Conservation (phyloP, 2,797 vertebrate species). For the Pelodytes ibericus region DNA sequence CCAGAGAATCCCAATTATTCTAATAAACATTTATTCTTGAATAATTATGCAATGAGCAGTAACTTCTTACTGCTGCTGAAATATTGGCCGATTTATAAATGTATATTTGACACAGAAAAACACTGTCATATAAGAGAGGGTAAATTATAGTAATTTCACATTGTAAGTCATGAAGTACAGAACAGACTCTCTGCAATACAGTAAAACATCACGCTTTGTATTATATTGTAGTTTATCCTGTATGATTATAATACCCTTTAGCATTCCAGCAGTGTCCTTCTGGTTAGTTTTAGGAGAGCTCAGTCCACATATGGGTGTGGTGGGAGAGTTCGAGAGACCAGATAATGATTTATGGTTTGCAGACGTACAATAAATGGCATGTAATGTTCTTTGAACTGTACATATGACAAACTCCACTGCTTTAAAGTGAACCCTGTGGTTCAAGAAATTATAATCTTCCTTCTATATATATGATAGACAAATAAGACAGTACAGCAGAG, state of each 20-base stretch:
- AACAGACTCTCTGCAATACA: neutral
- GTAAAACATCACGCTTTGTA: too few relatives aligned
- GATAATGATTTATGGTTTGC: slow-evolving; percentile 28
- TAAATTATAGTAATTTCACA: too few relatives aligned
- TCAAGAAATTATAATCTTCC: slow-evolving; percentile 39
- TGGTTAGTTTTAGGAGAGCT: slow-evolving; percentile 14
- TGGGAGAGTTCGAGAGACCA: neutral
- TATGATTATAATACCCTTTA: neutral
- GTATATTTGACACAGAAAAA: too few relatives aligned
- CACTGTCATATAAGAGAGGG: too few relatives aligned
- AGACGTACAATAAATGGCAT: slow-evolving; percentile 13
- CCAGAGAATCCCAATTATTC: too few relatives aligned
- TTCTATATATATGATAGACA: slow-evolving; percentile 46
- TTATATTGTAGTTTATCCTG: too few relatives aligned
- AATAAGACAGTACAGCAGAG: slow-evolving; percentile 31
- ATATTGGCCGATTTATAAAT: too few relatives aligned
- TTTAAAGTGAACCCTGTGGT: slow-evolving; percentile 24
- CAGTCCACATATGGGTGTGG: slow-evolving; percentile 15
- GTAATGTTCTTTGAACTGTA: slow-evolving; percentile 36
- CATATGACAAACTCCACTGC: slow-evolving; percentile 8
- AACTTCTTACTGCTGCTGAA: too few relatives aligned
- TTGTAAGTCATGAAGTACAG: neutral
- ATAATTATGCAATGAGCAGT: too few relatives aligned
- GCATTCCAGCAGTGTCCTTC: neutral
- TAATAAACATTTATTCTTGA: too few relatives aligned